These are phyloP conservation scores for Cylloceria caligata DNA, from an alignment of 2,888 invertebrate species.

Conservation along the genomic window DNA sequence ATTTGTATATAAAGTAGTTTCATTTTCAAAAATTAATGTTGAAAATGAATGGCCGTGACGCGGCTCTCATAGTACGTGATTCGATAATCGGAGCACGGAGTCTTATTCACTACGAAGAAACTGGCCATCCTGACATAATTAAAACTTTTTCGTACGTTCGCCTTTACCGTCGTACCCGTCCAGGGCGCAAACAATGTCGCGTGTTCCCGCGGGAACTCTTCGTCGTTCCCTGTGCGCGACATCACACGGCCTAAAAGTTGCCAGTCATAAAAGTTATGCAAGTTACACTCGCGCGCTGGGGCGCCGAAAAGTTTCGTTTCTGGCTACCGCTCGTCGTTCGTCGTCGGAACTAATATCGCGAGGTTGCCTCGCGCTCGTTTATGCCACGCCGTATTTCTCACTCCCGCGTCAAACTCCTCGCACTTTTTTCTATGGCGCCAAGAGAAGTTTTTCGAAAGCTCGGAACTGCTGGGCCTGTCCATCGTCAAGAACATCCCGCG, in stretches of 20 bases:
- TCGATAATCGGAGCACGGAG: conserved; percentile 61
- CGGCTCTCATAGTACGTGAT: conserved; percentile 38
- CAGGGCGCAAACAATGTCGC: conserved; percentile 63
- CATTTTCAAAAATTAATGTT: too few relatives aligned
- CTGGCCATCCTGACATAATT: conserved; percentile 66
- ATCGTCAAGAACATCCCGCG: conserved; percentile 43
- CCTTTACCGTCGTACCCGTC: conserved; percentile 44
- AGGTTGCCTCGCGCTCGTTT: conserved; percentile 48
- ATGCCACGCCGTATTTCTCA: conserved; percentile 17
- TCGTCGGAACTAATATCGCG: conserved; percentile 76
- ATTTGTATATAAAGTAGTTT: too few relatives aligned
- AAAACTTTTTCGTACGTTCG: conserved; percentile 65
- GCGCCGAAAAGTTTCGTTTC: conserved; percentile 62
- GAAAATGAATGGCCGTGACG: too few relatives aligned
- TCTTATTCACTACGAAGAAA: conserved; percentile 45
- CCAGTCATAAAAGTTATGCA: conserved; percentile 77
- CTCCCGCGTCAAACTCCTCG: conserved; percentile 10
- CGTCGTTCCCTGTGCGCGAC: conserved; percentile 29
- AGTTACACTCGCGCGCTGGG: conserved; percentile 69
- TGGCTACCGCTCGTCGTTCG: conserved; percentile 59
- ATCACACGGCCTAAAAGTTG: conserved; percentile 72
- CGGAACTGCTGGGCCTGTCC: conserved; percentile 36
- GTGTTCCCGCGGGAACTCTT: conserved; percentile 63
- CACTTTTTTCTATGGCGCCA: conserved; percentile 25
- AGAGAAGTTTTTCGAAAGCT: conserved; percentile 57